Conservation (phyloP, 2,888 invertebrate genomes). For the Lithophane socia region DNA sequence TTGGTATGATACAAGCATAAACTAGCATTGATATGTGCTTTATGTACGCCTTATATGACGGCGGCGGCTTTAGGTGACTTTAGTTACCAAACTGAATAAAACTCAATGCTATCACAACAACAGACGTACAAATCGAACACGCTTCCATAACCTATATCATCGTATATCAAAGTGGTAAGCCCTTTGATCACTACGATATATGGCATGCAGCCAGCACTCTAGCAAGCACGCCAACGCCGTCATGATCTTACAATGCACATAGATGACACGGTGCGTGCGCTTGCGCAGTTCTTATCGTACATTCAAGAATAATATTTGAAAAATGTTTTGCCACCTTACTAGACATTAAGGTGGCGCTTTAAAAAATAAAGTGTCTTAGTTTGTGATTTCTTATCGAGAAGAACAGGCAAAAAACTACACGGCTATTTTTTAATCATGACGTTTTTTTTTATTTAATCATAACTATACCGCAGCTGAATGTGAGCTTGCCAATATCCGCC, state of each 20-base stretch:
- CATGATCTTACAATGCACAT: neutral
- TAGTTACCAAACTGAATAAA: neutral
- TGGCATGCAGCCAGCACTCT: neutral
- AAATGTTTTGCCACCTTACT: neutral
- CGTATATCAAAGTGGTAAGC: neutral
- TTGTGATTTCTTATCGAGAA: neutral
- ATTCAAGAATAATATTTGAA: neutral
- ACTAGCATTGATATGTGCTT: neutral
- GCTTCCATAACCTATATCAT: neutral
- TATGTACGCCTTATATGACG: neutral
- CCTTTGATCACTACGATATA: neutral
- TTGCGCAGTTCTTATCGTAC: constrained; percentile 2
- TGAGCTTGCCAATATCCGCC: neutral
- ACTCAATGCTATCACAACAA: neutral
- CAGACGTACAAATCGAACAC: neutral
- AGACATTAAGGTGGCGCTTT: neutral
- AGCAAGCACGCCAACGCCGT: too few relatives aligned
- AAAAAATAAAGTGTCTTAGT: neutral
- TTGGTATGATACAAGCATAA: neutral
- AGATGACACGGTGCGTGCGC: neutral
- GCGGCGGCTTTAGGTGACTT: neutral
- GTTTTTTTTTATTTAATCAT: neutral
- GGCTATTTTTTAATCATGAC: neutral
- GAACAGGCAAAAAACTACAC: neutral
- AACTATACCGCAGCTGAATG: neutral